Evolutionary conservation across 1,140 invertebrate genomes (phyloP).

Genomic region (Camponotus pennsylvanicus): DNA sequence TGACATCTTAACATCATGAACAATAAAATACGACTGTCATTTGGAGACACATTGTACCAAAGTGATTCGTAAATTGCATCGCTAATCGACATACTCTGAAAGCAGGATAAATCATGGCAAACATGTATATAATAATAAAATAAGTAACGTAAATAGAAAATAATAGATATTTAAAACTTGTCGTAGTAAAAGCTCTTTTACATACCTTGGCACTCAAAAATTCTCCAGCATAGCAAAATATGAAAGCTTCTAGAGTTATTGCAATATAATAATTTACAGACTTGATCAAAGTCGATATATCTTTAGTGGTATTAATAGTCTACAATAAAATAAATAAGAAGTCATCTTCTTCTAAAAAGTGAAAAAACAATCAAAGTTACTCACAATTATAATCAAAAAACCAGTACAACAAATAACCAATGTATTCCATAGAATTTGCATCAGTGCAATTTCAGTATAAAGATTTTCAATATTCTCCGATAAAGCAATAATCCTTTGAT

Average conservation of each 20-base stretch:
- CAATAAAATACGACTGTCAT: conserved; percentile 48
- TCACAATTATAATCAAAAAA: conserved; percentile 64
- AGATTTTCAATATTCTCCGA: conserved; percentile 61
- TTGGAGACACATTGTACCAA: conserved; percentile 62
- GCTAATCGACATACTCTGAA: conserved; percentile 55
- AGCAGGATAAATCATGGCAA: neutral
- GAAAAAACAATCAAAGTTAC: neutral
- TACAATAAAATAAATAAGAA: neutral
- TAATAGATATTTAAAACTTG: neutral
- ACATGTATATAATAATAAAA: neutral
- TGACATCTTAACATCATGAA: conserved; percentile 68
- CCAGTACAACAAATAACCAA: conserved; percentile 61
- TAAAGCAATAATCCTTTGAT: conserved; percentile 61
- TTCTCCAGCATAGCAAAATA: conserved; percentile 68
- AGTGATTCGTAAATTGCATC: conserved; percentile 35
- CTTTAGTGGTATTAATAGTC: neutral
- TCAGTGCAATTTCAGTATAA: conserved; percentile 55
- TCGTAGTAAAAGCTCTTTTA: neutral
- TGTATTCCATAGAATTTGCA: conserved; percentile 66
- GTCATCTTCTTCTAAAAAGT: neutral
- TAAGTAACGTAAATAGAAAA: neutral
- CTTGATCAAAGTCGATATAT: conserved; percentile 19
- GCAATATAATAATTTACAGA: conserved; percentile 54
- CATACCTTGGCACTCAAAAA: conserved; percentile 64
- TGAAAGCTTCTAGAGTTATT: conserved; percentile 59